Evolutionary conservation across 2,888 invertebrate genomes (phyloP), one percentile per base, ranked within the genome.

Genomic region (Tetheella fluctuosa): DNA sequence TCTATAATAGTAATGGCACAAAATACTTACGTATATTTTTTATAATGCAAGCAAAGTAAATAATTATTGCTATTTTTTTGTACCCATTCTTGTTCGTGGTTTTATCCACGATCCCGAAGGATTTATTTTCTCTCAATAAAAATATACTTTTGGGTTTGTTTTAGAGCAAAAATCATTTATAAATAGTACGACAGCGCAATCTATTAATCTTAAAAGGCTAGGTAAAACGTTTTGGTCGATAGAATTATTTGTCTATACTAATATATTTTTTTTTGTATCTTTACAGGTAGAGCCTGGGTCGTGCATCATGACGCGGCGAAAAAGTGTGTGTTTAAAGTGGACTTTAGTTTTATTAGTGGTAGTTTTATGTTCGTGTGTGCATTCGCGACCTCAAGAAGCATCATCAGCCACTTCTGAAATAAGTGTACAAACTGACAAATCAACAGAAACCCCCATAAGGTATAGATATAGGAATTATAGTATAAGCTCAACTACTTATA

Each of bases 321-420:
- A 90, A 87, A 85, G 86, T 88, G 86, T 81, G 79, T 83, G 83
- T 84, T 76, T 74, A 77, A 86, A 84, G 71, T 90, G 91, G 91
- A 92, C 91, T 81, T 80, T 93, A 88, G 84, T 90, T 79, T 83
- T 92, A 84, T 76, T 90, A 73, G 70, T 90, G 84, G 81, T 86
- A 77, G 61, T 86, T 73, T 75, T 86, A 76, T 85, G 82, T 83
- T 82, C 85, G 69, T 84, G 69, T 63, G 90, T 88, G 67, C 72
- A 77, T 71, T 73, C 88, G 69, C 86, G 92, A 74, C 92, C 93
- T 60, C 92, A 91, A 79, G 88, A 89, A 52, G 58, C 74, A 39
- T 58, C 77, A 52, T 57, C 72, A 8, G 62, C 65, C 61, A 68
- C 69, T 68, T 67, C 75, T 12, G 28, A 73, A 68, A 79, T 62